These are phyloP conservation scores for Lerista edwardsae DNA, from an alignment of 2,797 vertebrate genomes.

Conservation along the genomic window DNA sequence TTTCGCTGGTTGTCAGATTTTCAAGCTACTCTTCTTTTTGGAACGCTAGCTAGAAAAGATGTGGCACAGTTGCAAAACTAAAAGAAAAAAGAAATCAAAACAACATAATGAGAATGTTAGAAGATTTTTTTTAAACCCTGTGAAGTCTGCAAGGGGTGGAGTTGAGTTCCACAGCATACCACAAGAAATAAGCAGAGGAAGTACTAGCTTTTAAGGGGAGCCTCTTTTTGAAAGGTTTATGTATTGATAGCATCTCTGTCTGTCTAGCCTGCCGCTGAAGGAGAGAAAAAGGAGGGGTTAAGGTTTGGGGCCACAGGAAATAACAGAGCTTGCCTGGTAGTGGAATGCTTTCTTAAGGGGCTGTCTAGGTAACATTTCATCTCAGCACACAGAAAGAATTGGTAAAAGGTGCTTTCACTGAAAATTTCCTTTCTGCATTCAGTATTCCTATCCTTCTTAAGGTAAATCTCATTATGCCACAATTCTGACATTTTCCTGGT, in stretches of 20 bases:
- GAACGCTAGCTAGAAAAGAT: neutral
- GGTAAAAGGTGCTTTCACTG: neutral
- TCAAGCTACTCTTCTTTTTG: neutral
- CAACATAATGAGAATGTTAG: slow-evolving; percentile 65
- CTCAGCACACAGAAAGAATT: neutral
- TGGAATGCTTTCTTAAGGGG: slow-evolving; percentile 33
- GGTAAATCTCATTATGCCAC: neutral
- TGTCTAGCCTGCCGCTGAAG: slow-evolving; percentile 72
- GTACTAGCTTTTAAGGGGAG: slow-evolving; percentile 74
- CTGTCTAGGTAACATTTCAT: slow-evolving; percentile 28
- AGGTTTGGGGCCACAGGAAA: slow-evolving; percentile 68
- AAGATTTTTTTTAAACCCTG: slow-evolving; percentile 43
- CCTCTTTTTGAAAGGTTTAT: slow-evolving; percentile 66
- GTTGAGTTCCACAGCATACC: slow-evolving; percentile 70
- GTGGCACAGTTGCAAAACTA: neutral
- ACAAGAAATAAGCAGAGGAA: slow-evolving; percentile 79
- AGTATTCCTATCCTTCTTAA: neutral
- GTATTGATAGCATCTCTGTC: slow-evolving; percentile 79
- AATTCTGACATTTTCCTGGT: neutral
- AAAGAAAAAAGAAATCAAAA: slow-evolving; percentile 30
- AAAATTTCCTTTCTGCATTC: neutral
- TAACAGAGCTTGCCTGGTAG: slow-evolving; percentile 54
- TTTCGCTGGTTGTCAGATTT: neutral
- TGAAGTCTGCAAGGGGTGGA: slow-evolving; percentile 56
- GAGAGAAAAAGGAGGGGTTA: slow-evolving; percentile 54